phyloP scores from a whole-genome alignment of 2,888 invertebrate genomes.

The Phyto melanocephala region DNA sequence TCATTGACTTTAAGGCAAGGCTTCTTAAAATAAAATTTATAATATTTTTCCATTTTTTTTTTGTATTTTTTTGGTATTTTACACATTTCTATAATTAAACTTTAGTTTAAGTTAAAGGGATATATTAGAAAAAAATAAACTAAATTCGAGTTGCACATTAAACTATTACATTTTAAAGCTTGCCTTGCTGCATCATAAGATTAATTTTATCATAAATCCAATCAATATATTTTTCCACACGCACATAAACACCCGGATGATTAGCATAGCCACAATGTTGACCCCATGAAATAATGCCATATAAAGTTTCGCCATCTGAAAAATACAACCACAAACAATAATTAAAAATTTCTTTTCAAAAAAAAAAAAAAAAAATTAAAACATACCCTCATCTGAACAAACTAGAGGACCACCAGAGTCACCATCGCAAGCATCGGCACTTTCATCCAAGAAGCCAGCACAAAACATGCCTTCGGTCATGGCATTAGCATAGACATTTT shows the following conservation, averaged over 20 bases:
- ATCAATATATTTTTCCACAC: slow-evolving; percentile 82
- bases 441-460: slow-evolving; percentile 87
- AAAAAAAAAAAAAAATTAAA: not conserved
- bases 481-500: slow-evolving; percentile 83
- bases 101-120: not conserved
- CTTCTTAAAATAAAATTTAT: not conserved
- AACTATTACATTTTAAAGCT: slow-evolving; percentile 34
- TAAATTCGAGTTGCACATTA: slow-evolving; percentile 24
- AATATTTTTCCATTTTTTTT: not conserved
- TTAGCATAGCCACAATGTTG: slow-evolving; percentile 86
- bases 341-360: not conserved
- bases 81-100: slow-evolving; percentile 14
- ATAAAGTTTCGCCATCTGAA: slow-evolving; percentile 83
- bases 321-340: not conserved
- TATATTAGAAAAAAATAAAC: not conserved
- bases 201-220: slow-evolving; percentile 84
- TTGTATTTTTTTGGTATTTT: not conserved
- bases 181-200: slow-evolving; percentile 68
- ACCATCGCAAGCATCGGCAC: slow-evolving; percentile 89
- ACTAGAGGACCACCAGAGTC: slow-evolving; percentile 92
- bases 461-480: slow-evolving; percentile 88
- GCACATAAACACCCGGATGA: slow-evolving; percentile 87
- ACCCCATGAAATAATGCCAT: slow-evolving; percentile 89
- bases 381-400: slow-evolving; percentile 83
- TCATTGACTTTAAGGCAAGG: too few species aligned